Conservation (phyloP, 2,888 invertebrate species). For the Uloborus plumipes region DNA sequence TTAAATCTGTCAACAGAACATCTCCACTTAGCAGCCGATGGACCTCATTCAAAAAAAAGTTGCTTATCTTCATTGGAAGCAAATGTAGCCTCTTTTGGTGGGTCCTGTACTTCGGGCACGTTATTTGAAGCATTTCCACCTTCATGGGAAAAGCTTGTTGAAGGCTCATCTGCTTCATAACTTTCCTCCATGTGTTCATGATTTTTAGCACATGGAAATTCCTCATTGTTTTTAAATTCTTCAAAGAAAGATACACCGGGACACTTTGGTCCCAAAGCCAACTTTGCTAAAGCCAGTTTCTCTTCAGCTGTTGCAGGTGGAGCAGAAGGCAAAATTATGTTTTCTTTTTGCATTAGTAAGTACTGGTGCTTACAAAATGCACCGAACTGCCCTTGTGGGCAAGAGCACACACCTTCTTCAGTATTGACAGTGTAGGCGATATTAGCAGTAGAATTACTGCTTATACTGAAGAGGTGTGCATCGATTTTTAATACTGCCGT, state of each 20-base stretch:
- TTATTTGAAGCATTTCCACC: no score
- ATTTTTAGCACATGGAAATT: no score
- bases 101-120: no score
- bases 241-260: neutral
- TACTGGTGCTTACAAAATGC: conserved; percentile 17
- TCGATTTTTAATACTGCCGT: neutral
- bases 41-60: no score
- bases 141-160: no score
- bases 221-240: no score
- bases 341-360: neutral
- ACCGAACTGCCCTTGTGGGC: neutral
- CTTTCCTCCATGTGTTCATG: no score
- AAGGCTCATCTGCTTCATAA: no score
- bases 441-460: neutral
- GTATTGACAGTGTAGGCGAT: neutral
- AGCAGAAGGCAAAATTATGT: neutral
- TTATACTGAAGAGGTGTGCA: neutral
- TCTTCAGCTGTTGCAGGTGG: neutral
- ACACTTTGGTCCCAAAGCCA: neutral
- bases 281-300: neutral
- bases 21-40: no score
- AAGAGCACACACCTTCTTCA: neutral
- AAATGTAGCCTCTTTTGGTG: no score
- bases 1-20: no score
- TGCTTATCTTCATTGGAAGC: no score